These are phyloP conservation scores for Monodelphis domestica DNA, from an alignment of 2,797 vertebrate genomes.

Conservation along the genomic window DNA sequence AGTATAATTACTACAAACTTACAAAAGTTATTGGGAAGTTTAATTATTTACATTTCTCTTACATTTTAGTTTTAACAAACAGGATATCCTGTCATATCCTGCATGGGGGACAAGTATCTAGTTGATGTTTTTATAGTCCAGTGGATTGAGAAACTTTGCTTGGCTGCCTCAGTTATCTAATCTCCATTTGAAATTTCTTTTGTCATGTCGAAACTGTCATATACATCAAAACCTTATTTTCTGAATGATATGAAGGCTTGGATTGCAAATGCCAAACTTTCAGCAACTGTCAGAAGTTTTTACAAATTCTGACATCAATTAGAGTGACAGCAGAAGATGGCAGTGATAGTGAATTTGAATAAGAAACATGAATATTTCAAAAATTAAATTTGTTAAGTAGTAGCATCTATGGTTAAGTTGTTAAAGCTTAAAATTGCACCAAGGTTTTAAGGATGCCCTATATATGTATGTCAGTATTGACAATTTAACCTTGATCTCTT, in stretches of 20 bases:
- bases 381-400: too few species aligned
- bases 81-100: not conserved
- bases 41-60: not conserved
- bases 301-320: not conserved
- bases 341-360: not conserved
- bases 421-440: too few species aligned
- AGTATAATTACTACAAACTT: not conserved
- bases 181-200: not conserved
- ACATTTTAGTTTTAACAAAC: not conserved
- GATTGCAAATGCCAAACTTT: not conserved
- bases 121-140: not conserved
- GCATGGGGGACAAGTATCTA: too few species aligned
- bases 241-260: not conserved
- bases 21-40: not conserved
- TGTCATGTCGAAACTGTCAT: not conserved
- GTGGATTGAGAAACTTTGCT: not conserved
- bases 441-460: not conserved
- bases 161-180: too few species aligned
- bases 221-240: not conserved
- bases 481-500: slow-evolving; percentile 2
- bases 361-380: not conserved
- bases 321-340: not conserved
- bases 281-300: not conserved
- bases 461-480: not conserved
- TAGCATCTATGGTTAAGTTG: too few species aligned